These are phyloP conservation scores for Harpalus rufipes DNA, from an alignment of 2,888 invertebrate species.

Conservation along the genomic window DNA sequence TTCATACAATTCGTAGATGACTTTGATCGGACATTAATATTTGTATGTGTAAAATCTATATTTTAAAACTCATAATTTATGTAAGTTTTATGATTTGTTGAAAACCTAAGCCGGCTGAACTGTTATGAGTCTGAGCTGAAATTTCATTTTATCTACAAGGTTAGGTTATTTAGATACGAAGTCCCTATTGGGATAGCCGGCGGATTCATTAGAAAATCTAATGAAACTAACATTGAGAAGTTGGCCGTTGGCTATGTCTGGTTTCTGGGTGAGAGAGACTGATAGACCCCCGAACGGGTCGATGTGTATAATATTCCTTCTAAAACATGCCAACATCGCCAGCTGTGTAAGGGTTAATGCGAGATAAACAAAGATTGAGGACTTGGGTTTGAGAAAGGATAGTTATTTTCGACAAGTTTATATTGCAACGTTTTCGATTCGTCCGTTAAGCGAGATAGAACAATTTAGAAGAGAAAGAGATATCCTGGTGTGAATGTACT, in stretches of 20 bases:
- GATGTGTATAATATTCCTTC: conserved; percentile 12
- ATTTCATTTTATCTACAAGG: background rate
- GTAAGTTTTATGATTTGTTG: no score
- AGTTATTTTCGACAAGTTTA: background rate
- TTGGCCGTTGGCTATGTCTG: background rate
- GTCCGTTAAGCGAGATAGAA: no score
- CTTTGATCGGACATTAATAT: no score
- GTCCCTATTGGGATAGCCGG: background rate
- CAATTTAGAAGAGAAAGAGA: no score
- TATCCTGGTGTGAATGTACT: no score
- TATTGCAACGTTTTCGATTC: no score
- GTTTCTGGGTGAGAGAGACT: conserved; percentile 2
- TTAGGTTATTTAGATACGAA: conserved; percentile 25
- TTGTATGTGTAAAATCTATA: no score
- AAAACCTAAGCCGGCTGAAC: no score
- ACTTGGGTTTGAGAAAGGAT: background rate
- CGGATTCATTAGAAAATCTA: conserved; percentile 26
- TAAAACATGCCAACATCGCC: background rate
- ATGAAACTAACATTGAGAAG: conserved; percentile 32
- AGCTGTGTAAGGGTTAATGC: background rate
- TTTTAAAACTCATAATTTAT: no score
- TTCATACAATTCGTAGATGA: no score
- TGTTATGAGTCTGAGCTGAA: background rate
- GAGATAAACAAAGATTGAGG: background rate
- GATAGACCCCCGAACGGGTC: conserved; percentile 3